These are phyloP conservation scores for Brachypalpus laphriformis DNA, from an alignment of 2,888 invertebrate genomes.

Conservation along the genomic window DNA sequence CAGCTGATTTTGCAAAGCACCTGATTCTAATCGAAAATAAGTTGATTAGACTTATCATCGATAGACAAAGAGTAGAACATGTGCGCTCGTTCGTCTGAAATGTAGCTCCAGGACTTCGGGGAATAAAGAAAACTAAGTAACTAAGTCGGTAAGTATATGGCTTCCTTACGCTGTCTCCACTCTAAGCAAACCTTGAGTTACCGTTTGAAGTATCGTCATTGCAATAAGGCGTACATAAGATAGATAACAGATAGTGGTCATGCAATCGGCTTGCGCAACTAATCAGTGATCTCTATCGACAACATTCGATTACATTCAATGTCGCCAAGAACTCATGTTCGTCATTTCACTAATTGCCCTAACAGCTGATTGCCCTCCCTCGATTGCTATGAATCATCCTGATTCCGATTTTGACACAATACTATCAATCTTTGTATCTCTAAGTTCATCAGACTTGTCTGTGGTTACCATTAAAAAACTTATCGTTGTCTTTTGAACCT, in stretches of 20 bases:
- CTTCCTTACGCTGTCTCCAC: too few species aligned
- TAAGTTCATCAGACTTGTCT: not conserved
- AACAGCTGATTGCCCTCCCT: not conserved
- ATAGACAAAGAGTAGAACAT: too few species aligned
- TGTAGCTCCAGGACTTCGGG: too few species aligned
- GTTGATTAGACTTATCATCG: too few species aligned
- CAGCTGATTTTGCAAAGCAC: too few species aligned
- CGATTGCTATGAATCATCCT: not conserved
- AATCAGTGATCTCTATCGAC: not conserved
- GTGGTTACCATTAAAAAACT: not conserved
- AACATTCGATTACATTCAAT: not conserved
- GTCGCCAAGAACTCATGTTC: not conserved
- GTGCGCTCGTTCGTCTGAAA: too few species aligned
- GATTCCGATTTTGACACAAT: not conserved
- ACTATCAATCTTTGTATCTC: not conserved
- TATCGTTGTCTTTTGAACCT: not conserved
- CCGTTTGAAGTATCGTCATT: too few species aligned
- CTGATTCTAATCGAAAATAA: too few species aligned
- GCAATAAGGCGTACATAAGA: not conserved
- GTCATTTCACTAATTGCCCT: not conserved
- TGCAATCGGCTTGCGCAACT: not conserved
- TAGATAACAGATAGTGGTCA: not conserved
- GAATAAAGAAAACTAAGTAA: too few species aligned
- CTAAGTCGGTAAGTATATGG: too few species aligned
- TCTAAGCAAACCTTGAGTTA: too few species aligned